A percentile compares a stretch with the other conserved stretches of the same genome.
phyloP scores from a whole-genome alignment of 2,797 vertebrate genomes.

The Silurus aristotelis region DNA sequence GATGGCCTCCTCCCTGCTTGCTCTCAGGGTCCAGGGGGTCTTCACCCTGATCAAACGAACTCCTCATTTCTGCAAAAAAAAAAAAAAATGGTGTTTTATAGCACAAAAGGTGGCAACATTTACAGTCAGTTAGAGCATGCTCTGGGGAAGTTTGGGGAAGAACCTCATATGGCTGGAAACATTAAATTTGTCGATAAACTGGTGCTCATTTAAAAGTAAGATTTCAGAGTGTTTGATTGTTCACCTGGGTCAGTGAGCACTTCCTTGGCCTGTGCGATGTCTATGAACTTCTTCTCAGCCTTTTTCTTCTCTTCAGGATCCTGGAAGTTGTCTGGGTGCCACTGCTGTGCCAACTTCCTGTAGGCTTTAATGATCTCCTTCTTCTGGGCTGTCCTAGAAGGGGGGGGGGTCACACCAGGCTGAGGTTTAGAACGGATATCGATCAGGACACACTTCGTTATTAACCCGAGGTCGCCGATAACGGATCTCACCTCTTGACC shows the following conservation, averaged over 20 bases:
- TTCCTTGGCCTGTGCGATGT: slow-evolving; percentile 97
- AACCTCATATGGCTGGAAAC: no score
- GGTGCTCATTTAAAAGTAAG: neutral
- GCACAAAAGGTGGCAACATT: neutral
- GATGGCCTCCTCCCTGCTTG: slow-evolving; percentile 85
- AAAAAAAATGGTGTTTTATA: no score
- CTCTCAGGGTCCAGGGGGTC: slow-evolving; percentile 94
- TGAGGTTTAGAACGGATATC: neutral
- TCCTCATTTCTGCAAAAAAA: slow-evolving; percentile 87
- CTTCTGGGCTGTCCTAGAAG: slow-evolving; percentile 89
- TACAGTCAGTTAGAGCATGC: neutral
- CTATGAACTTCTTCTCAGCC: slow-evolving; percentile 97
- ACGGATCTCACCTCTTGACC: slow-evolving; percentile 86
- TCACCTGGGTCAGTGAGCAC: slow-evolving; percentile 96
- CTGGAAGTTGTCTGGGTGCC: slow-evolving; percentile 98
- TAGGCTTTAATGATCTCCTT: slow-evolving; percentile 98
- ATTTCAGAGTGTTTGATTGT: neutral
- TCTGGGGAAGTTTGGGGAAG: no score
- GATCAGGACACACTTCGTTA: neutral
- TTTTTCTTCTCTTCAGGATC: slow-evolving; percentile 91
- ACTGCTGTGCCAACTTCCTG: slow-evolving; percentile 92
- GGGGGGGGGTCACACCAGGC: neutral
- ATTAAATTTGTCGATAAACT: neutral
- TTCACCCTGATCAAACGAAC: slow-evolving; percentile 92
- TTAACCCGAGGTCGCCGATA: neutral